Conservation (phyloP, 2,888 invertebrate genomes). For the Tipula confusa region DNA sequence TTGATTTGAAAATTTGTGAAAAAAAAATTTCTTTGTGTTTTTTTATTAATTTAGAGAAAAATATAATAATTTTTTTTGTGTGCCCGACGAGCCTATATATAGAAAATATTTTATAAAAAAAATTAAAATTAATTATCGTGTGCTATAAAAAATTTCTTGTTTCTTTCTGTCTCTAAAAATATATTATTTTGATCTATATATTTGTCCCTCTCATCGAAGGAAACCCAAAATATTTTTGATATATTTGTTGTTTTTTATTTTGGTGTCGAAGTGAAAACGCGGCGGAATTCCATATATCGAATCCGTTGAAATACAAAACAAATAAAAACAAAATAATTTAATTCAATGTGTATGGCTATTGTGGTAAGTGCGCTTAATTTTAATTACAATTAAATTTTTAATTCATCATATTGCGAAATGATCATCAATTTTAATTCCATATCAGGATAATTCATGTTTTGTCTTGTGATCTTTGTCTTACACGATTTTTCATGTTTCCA, state of each 20-base stretch:
- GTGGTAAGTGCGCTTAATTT: constrained; percentile 58
- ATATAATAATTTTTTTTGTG: neutral
- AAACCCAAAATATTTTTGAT: neutral
- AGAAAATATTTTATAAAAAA: neutral
- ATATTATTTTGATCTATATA: no score
- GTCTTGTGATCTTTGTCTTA: neutral
- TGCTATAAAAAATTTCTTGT: neutral
- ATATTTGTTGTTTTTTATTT: neutral
- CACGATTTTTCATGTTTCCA: neutral
- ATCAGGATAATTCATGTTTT: neutral
- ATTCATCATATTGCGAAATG: neutral
- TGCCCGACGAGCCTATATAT: neutral
- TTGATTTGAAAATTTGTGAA: neutral
- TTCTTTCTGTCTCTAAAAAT: neutral
- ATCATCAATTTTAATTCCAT: neutral
- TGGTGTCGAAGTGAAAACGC: neutral
- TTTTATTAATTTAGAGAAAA: neutral
- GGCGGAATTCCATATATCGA: neutral
- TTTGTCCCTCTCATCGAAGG: neutral
- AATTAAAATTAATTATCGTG: neutral
- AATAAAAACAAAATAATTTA: neutral
- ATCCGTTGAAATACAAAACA: neutral
- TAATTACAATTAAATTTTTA: neutral
- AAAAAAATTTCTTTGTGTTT: neutral
- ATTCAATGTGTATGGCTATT: constrained; percentile 77